Evolutionary conservation across 2,888 invertebrate genomes (phyloP).

Genomic region (Apodemia hepburni): DNA sequence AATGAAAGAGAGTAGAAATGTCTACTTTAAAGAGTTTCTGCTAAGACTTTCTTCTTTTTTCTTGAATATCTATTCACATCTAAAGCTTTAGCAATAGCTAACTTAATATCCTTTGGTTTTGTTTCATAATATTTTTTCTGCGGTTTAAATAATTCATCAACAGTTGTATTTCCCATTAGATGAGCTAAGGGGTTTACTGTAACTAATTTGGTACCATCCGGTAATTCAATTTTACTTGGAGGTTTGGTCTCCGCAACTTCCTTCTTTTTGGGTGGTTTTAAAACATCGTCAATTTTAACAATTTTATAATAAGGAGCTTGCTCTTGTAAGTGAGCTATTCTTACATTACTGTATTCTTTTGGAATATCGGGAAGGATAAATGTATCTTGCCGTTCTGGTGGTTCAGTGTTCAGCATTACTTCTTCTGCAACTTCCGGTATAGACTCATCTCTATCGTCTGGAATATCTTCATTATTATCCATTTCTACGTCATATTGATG

Average conservation of each 20-base stretch:
- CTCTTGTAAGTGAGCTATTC: conserved; percentile 52
- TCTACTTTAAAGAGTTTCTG: too few species aligned
- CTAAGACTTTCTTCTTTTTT: conserved; percentile 14
- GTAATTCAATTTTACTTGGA: conserved; percentile 37
- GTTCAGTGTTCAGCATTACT: conserved; percentile 44
- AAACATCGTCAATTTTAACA: conserved; percentile 50
- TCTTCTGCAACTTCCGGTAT: conserved; percentile 66
- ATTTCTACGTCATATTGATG: conserved; percentile 30
- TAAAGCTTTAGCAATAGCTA: conserved; percentile 49
- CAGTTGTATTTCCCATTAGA: conserved; percentile 42
- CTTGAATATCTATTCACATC: conserved; percentile 14
- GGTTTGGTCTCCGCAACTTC: neutral
- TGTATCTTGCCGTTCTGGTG: conserved; percentile 34
- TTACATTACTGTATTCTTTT: conserved; percentile 40
- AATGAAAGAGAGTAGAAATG: too few species aligned
- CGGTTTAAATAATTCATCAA: conserved; percentile 40
- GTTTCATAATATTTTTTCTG: conserved; percentile 46
- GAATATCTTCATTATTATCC: conserved; percentile 31
- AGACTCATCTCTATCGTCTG: conserved; percentile 28
- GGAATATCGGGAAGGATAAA: conserved; percentile 49
- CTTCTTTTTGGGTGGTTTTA: conserved; percentile 25
- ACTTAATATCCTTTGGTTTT: conserved; percentile 42
- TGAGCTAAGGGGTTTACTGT: conserved; percentile 62
- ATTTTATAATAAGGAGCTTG: conserved; percentile 65
- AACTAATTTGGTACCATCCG: conserved; percentile 55